phyloP scores from a whole-genome alignment of 2,888 invertebrate species.

The Volucella bombylans region DNA sequence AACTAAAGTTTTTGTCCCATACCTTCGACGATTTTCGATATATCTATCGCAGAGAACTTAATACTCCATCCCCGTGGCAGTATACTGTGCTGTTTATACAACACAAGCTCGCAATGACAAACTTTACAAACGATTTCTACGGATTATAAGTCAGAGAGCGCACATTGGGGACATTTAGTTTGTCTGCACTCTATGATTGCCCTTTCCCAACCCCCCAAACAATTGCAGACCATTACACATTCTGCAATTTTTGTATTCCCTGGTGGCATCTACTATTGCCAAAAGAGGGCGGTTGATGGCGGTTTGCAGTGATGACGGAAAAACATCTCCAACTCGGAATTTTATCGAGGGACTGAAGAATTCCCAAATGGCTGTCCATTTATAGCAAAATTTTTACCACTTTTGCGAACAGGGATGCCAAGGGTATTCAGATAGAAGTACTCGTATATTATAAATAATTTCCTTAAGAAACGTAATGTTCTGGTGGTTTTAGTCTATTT shows the following conservation, averaged over 20 bases:
- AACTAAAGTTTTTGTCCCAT: conserved; percentile 38
- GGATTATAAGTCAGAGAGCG: conserved; percentile 68
- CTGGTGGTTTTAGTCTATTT: too few species aligned
- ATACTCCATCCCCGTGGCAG: not conserved
- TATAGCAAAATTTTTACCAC: conserved; percentile 42
- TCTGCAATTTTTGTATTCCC: conserved; percentile 49
- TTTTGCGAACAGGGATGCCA: conserved; percentile 7
- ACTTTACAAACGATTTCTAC: conserved; percentile 67
- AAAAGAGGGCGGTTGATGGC: too few species aligned
- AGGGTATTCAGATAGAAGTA: not conserved
- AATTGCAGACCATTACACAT: conserved; percentile 80
- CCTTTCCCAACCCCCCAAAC: conserved; percentile 73
- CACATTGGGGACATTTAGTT: conserved; percentile 62
- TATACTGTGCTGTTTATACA: conserved; percentile 47
- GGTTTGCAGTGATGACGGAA: not conserved
- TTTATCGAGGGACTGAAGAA: conserved; percentile 30
- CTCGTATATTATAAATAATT: too few species aligned
- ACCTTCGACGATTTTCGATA: not conserved
- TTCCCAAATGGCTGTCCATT: conserved; percentile 56
- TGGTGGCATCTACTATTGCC: not conserved
- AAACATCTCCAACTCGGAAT: conserved; percentile 29
- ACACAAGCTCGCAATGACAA: conserved; percentile 63
- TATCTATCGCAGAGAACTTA: conserved; percentile 13
- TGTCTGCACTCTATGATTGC: conserved; percentile 67
- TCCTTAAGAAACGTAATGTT: too few species aligned